These are phyloP conservation scores for Palythoa grandis DNA, from an alignment of 92 coral and sea anemone species.

Conservation along the genomic window DNA sequence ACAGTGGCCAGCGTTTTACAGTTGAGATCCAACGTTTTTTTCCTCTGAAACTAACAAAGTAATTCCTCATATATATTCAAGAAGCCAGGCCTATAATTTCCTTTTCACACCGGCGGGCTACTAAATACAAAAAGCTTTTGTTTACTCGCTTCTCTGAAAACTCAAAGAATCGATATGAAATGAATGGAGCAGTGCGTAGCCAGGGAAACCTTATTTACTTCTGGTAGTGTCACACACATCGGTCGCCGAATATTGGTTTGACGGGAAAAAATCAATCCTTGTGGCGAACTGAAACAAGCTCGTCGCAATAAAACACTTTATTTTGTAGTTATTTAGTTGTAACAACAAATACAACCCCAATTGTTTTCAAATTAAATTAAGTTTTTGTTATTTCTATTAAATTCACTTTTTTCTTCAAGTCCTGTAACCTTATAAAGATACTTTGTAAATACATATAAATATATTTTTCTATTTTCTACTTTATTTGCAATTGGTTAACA, in stretches of 20 bases:
- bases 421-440: background rate
- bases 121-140: constrained; percentile 22
- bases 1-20: background rate
- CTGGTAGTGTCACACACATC: background rate
- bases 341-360: constrained; percentile 25
- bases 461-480: background rate
- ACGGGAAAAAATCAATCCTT: background rate
- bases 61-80: constrained; percentile 16
- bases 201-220: constrained; percentile 14
- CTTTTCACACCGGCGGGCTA: constrained; percentile 21
- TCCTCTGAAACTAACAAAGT: background rate
- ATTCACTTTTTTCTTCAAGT: background rate
- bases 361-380: constrained; percentile 25
- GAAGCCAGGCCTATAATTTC: background rate
- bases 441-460: too few species aligned
- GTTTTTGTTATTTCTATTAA: background rate
- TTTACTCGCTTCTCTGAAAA: constrained; percentile 18
- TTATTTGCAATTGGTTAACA: background rate
- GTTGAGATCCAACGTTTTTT: background rate
- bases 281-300: background rate
- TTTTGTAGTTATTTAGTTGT: constrained; percentile 7
- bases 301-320: background rate
- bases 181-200: constrained; percentile 25
- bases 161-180: constrained; percentile 19
- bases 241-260: background rate